Base-by-base conservation (phyloP, 2,888 invertebrate genomes). In the Fragum sueziense region DNA sequence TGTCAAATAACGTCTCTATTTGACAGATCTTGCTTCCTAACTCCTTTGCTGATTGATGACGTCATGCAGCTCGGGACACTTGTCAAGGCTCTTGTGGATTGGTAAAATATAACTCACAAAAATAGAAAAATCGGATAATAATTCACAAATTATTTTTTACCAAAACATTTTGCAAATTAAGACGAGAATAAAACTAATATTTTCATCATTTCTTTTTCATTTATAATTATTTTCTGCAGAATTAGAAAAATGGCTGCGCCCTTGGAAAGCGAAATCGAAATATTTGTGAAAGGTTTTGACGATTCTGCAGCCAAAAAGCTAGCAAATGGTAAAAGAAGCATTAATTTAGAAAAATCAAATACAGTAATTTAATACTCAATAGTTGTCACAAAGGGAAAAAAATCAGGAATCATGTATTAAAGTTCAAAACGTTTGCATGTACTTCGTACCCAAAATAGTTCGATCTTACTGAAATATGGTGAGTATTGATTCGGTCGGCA, bases 241-340 rank as follows among this genome's bases (percentile, higher is more conserved):
- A 1, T 7, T 41, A 17, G n/a, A n/a, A 89, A 87, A 47, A 89
- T 89, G 89, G 86, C 88, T 62, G 88, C 88, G 79, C 83, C 89
- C 88, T 79, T 85, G 74, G 75, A 79, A 80, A 79, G 52, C 68
- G 74, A 69, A 34, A 76, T 88, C 17, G 83, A 86, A 57, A 80
- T 82, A 62, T 89, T 77, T 71, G 71, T 89, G 29, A 67, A 62
- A 47, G 82, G 76, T 70, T 70, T 68, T 57, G 79, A 79, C n/a
- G 83, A 84, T 84, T 82, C 85, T 70, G 71, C 81, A 1, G 69
- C 79, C 3, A 79, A 76, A 41, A 14, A 33, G 22, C n/a, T 47
- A 47, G 47, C 47, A 4, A 4, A 20, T 14, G 47, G 47, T 47
- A n/a, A n/a, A n/a, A n/a, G n/a, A n/a, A n/a, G n/a, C n/a, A n/a